Conservation (phyloP, 2,113 vertebrate species). For the Semnornis frantzii region DNA sequence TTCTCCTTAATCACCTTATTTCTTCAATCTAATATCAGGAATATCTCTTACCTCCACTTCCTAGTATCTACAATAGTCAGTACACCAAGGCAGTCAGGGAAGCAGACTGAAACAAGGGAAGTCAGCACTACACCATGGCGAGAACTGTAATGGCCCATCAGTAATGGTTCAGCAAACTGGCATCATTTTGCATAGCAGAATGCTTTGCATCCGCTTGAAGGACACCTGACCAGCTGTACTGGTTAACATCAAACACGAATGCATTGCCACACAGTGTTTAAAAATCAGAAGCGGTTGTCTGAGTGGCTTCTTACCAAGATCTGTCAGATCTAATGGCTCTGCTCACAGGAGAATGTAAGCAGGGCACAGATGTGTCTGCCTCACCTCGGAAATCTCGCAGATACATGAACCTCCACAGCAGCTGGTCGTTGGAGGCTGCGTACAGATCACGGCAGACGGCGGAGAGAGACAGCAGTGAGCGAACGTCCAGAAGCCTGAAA, state of each 20-base stretch:
- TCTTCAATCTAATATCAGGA: not conserved
- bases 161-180: not conserved
- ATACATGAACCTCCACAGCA: slow-evolving; percentile 91
- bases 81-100: not conserved
- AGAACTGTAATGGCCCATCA: not conserved
- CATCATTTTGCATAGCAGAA: not conserved
- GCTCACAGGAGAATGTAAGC: not conserved
- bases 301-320: not conserved
- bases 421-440: slow-evolving; percentile 78
- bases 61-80: not conserved
- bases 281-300: not conserved
- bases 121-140: not conserved
- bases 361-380: not conserved
- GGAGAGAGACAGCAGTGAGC: slow-evolving; percentile 83
- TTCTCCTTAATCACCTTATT: not conserved
- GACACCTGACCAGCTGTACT: not conserved
- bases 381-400: slow-evolving; percentile 88
- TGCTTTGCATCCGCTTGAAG: not conserved
- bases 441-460: slow-evolving; percentile 82
- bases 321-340: not conserved
- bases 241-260: not conserved
- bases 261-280: not conserved
- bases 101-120: not conserved
- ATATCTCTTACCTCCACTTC: not conserved
- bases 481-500: slow-evolving; percentile 86